Conservation (phyloP, 2,797 vertebrate species). For the Acipenser ruthenus region DNA sequence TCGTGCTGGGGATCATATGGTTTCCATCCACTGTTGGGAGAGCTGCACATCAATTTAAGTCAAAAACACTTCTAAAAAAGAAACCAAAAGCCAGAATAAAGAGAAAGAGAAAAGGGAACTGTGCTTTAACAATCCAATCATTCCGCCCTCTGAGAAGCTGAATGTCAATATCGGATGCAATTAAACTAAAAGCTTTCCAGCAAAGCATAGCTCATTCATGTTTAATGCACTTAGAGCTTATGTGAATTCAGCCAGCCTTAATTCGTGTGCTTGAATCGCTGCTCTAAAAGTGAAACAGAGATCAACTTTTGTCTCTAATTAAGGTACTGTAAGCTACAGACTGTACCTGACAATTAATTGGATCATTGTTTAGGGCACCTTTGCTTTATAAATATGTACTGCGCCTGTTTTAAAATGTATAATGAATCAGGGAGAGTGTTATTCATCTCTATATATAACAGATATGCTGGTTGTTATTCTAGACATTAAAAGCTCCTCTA, state of each 20-base stretch:
- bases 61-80: neutral
- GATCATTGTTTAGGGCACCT: neutral
- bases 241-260: no score
- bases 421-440: no score
- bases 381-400: neutral
- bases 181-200: slow-evolving; percentile 10
- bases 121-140: neutral
- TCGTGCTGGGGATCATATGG: neutral
- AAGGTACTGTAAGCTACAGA: neutral
- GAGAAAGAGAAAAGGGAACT: neutral
- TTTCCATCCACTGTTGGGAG: no score
- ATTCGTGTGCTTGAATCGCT: neutral
- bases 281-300: neutral
- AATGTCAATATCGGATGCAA: neutral
- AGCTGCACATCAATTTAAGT: neutral
- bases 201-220: slow-evolving; percentile 1
- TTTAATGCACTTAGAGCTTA: neutral
- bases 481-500: neutral
- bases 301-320: neutral
- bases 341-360: no score
- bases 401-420: no score
- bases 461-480: neutral
- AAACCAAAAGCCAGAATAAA: neutral
- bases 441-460: neutral
- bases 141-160: neutral